Conservation (phyloP, 2,888 invertebrate species). For the Desoria tigrina region DNA sequence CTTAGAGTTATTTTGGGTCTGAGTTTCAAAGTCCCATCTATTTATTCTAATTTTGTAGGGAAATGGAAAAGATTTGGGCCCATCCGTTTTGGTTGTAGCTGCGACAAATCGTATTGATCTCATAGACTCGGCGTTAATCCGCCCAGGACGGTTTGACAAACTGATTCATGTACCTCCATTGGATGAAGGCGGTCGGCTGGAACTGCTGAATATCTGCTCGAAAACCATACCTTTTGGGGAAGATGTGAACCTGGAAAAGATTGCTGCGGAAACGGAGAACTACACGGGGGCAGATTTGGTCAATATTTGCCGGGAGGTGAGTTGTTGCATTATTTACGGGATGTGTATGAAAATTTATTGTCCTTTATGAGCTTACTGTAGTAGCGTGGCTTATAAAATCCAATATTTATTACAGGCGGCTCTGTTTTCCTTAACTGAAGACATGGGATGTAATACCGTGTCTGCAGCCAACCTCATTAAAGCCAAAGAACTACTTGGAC, state of each 20-base stretch:
- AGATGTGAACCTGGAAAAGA: conserved; percentile 57
- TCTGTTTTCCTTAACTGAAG: conserved; percentile 62
- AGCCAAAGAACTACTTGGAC: conserved; percentile 36
- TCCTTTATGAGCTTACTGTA: conserved; percentile 1
- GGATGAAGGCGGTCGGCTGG: conserved; percentile 59
- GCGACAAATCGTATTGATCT: conserved; percentile 69
- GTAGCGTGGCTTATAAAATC: not conserved
- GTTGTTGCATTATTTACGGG: conserved; percentile 12
- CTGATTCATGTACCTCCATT: conserved; percentile 66
- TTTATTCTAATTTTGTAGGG: conserved; percentile 4
- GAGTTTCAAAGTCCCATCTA: no score
- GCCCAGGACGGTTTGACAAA: conserved; percentile 67
- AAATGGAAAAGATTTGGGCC: conserved; percentile 27
- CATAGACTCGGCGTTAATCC: conserved; percentile 65
- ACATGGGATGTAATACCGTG: conserved; percentile 53
- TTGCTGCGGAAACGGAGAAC: conserved; percentile 60
- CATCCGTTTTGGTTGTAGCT: conserved; percentile 63
- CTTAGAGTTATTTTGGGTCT: no score
- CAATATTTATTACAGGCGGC: conserved; percentile 60
- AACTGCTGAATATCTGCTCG: conserved; percentile 60
- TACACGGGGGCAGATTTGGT: conserved; percentile 68
- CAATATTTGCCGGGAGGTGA: conserved; percentile 64
- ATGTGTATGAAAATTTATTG: not conserved
- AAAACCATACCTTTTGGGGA: conserved; percentile 58
- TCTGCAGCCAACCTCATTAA: conserved; percentile 40